A percentile compares a stretch with the other conserved stretches of the same genome.
These are phyloP conservation scores for Heliconius ethilla DNA, from an alignment of 2,888 invertebrate species.

Conservation along the genomic window DNA sequence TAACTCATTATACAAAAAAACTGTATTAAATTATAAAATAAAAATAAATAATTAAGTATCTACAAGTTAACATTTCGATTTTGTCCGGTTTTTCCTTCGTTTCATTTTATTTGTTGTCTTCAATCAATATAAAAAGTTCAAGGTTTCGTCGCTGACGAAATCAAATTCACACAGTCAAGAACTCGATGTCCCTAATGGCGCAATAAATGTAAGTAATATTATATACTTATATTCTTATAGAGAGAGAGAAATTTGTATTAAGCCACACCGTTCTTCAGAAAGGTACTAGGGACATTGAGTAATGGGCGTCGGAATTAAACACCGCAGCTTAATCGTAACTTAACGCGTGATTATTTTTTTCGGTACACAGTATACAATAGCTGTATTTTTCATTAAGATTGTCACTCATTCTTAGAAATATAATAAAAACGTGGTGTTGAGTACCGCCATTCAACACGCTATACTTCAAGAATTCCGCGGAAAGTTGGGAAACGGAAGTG, in stretches of 20 bases:
- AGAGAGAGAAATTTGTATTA: background rate
- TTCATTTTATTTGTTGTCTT: conserved; percentile 2
- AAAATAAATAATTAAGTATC: no score
- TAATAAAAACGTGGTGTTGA: no score
- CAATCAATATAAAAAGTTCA: conserved; percentile 12
- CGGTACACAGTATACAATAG: no score
- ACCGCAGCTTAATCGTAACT: background rate
- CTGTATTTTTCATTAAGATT: no score
- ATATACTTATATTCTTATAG: background rate
- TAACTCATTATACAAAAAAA: background rate
- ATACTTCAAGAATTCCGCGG: no score
- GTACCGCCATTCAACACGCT: no score
- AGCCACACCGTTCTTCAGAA: background rate
- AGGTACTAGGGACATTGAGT: background rate
- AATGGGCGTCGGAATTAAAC: background rate
- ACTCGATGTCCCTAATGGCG: background rate
- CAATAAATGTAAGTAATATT: background rate
- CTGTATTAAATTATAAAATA: background rate
- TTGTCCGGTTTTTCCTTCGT: conserved; percentile 9
- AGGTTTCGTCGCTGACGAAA: background rate
- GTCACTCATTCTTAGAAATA: no score
- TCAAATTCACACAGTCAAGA: background rate
- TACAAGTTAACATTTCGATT: background rate
- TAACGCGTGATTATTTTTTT: background rate
- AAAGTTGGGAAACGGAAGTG: no score